These are phyloP conservation scores for Actinopyga echinites DNA, from an alignment of 53 echinoderm and acorn worm species.

Conservation along the genomic window DNA sequence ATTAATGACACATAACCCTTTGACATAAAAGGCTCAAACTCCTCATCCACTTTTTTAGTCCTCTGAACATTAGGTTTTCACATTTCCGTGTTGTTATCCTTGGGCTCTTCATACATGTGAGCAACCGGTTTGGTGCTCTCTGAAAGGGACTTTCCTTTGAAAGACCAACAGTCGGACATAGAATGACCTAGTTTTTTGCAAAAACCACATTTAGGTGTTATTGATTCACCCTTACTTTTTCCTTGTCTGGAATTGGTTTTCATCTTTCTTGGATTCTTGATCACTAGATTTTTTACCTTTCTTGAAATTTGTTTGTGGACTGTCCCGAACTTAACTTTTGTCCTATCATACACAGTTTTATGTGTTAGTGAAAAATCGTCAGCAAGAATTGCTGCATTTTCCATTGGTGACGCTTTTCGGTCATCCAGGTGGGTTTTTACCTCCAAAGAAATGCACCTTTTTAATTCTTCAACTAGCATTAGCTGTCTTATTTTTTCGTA, in stretches of 20 bases:
- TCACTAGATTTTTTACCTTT: neutral
- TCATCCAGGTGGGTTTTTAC: constrained; percentile 57
- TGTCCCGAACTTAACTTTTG: neutral
- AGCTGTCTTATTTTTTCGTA: constrained; percentile 53
- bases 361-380: constrained; percentile 65
- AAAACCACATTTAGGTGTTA: neutral
- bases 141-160: neutral
- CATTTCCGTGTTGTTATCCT: neutral
- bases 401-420: neutral
- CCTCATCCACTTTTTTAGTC: neutral
- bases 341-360: neutral
- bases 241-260: neutral
- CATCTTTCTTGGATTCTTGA: neutral
- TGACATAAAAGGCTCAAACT: neutral
- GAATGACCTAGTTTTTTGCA: neutral
- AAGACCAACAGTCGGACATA: neutral
- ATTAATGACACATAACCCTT: neutral
- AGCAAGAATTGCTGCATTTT: constrained; percentile 48
- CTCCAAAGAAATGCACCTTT: constrained; percentile 34
- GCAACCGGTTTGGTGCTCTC: no score
- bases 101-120: neutral
- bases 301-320: neutral
- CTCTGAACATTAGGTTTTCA: neutral
- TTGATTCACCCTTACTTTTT: neutral
- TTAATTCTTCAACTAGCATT: constrained; percentile 60